phyloP scores from a whole-genome alignment of 2,113 vertebrate species.

The Desmodus rotundus region DNA sequence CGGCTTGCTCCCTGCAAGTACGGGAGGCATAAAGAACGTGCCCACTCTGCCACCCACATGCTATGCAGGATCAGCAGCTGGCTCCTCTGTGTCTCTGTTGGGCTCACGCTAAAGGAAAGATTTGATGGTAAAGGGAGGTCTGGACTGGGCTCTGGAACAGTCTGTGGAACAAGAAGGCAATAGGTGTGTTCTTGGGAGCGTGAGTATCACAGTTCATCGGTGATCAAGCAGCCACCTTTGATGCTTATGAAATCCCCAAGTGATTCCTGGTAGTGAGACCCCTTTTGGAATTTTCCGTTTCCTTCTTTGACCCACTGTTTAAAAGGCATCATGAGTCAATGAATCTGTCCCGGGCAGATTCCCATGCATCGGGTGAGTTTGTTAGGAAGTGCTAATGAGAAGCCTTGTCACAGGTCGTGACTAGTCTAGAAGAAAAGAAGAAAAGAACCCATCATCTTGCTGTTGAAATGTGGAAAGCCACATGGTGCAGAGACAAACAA shows the following conservation, averaged over 20 bases:
- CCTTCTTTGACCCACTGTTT: background rate
- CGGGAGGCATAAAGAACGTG: no score
- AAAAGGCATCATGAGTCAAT: background rate
- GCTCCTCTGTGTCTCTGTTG: accelerated
- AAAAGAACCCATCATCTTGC: background rate
- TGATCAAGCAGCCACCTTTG: accelerated
- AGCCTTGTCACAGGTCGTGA: background rate
- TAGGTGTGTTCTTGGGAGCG: accelerated
- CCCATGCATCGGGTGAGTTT: background rate
- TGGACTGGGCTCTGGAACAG: background rate
- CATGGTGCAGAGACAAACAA: accelerated
- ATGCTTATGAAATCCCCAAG: background rate
- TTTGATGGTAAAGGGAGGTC: no score
- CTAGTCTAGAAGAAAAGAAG: background rate
- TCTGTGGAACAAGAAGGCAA: accelerated
- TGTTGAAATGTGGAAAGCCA: background rate
- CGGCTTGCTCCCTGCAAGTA: background rate
- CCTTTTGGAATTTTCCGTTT: background rate
- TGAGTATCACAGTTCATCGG: accelerated
- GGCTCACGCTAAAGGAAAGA: background rate
- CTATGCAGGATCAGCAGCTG: accelerated
- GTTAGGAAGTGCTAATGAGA: accelerated
- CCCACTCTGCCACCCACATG: no score
- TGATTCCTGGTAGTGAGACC: accelerated
- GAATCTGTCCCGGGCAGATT: no score